Evolutionary conservation across 2,113 vertebrate genomes (phyloP).

Genomic region (Cyphomyrus discorhynchus): DNA sequence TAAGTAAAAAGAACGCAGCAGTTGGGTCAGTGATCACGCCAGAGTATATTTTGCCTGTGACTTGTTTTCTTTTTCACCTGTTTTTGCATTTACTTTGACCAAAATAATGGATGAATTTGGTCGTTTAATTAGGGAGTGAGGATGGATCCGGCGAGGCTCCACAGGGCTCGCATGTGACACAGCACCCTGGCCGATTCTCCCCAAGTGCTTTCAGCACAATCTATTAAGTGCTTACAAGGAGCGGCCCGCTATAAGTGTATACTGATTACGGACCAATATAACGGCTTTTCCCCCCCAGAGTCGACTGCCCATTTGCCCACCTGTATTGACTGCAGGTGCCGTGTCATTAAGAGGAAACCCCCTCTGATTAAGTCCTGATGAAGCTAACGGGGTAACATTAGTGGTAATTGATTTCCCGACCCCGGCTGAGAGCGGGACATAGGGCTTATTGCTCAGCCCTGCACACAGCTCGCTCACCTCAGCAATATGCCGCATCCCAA

Average conservation of each 20-base stretch:
- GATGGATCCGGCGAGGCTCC: not conserved
- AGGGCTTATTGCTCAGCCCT: not conserved
- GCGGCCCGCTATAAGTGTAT: not conserved
- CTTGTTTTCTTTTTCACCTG: not conserved
- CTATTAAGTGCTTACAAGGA: not conserved
- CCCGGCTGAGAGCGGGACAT: not conserved
- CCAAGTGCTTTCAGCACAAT: not conserved
- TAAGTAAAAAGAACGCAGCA: not conserved
- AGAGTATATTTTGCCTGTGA: slow-evolving; percentile 11
- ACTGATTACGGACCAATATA: not conserved
- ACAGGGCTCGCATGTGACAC: not conserved
- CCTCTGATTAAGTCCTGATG: not conserved
- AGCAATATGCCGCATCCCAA: not conserved
- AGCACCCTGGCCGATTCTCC: not conserved
- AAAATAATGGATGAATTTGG: not conserved
- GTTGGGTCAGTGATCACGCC: slow-evolving; percentile 39
- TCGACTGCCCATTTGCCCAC: not conserved
- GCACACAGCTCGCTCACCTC: not conserved
- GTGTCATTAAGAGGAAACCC: not conserved
- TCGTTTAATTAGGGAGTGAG: not conserved
- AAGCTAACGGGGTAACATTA: not conserved
- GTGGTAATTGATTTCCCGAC: not conserved
- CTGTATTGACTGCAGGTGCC: not conserved
- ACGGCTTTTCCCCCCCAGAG: not conserved
- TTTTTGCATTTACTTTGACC: not conserved